Evolutionary conservation across 2,888 invertebrate species (phyloP), one percentile per base, ranked within the genome.

Genomic region (Salticus scenicus): DNA sequence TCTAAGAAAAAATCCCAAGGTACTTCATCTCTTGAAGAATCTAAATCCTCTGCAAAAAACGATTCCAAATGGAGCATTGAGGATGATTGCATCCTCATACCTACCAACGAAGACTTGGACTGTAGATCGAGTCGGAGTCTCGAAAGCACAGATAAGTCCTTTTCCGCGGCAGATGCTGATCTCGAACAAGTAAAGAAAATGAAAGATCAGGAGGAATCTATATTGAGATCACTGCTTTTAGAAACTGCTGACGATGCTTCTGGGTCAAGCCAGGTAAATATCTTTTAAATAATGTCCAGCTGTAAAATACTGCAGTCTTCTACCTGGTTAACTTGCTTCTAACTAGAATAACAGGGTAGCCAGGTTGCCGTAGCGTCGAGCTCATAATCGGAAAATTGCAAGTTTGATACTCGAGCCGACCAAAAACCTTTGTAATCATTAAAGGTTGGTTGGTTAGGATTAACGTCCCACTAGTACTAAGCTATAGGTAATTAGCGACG

Each of bases 151-250:
- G 41, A 27, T 0, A 28, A 41, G 10, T 67, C 67, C n/a, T 57
- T 57, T 57, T 24, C 57, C 8, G n/a, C 42, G 42, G 42, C 4
- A 41, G 42, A 27, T 24, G 4, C 42, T 12, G 47, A 41, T n/a
- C n/a, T 20, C 8, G 72, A 72, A 24, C 63, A 64, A 5, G 74
- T 37, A 17, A 24, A 27, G 31, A 31, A 67, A 12, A 67, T 64
- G 12, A 42, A 64, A 20, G 30, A 42, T 2, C 66, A 63, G 42
- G 82, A 73, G n/a, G 87, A 83, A 24, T 83, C 83, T 1, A 87
- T 87, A n/a, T 33, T 87, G 24, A 67, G 87, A 20, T 66, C 80
- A 0, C 33, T 87, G 28, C 33, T 87, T 33, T 27, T 87, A 42
- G 87, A 87, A 63, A 77, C 63, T 27, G 71, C 69, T 28, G 79